These are phyloP conservation scores for Probaryconus sp. DNA, from an alignment of 1,140 invertebrate species.

Conservation along the genomic window DNA sequence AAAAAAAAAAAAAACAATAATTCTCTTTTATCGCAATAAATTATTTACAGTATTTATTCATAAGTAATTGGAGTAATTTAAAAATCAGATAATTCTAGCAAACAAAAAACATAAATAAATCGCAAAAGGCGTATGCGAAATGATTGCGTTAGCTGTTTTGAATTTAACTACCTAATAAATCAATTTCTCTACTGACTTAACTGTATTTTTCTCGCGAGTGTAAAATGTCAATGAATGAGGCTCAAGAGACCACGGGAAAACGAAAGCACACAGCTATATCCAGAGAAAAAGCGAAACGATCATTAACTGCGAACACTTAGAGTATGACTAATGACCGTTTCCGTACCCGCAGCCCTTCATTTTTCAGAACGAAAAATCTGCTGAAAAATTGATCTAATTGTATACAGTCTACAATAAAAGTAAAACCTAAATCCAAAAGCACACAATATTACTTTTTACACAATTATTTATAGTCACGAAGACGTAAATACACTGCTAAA, in stretches of 20 bases:
- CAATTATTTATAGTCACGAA: conserved; percentile 14
- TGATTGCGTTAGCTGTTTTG: no score
- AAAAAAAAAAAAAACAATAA: no score
- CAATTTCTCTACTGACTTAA: conserved; percentile 35
- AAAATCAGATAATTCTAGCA: no score
- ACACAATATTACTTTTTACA: background rate
- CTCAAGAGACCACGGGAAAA: conserved; percentile 35
- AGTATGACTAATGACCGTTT: conserved; percentile 49
- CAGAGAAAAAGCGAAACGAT: conserved; percentile 47
- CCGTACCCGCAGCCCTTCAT: conserved; percentile 22
- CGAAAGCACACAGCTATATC: conserved; percentile 37
- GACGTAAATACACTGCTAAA: no score
- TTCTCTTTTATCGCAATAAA: no score
- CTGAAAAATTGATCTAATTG: conserved; percentile 51
- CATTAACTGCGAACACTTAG: conserved; percentile 47
- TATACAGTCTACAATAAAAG: conserved; percentile 8
- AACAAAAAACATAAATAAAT: no score
- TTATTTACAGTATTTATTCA: no score
- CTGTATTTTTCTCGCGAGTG: conserved; percentile 36
- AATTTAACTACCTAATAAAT: conserved; percentile 25
- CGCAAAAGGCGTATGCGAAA: no score
- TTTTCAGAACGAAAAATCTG: conserved; percentile 42
- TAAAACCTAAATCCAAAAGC: conserved; percentile 5
- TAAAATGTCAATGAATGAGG: conserved; percentile 46
- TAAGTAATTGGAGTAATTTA: no score